Evolutionary conservation across 2,797 vertebrate species (phyloP).

Genomic region (Tiaroga cobitis): DNA sequence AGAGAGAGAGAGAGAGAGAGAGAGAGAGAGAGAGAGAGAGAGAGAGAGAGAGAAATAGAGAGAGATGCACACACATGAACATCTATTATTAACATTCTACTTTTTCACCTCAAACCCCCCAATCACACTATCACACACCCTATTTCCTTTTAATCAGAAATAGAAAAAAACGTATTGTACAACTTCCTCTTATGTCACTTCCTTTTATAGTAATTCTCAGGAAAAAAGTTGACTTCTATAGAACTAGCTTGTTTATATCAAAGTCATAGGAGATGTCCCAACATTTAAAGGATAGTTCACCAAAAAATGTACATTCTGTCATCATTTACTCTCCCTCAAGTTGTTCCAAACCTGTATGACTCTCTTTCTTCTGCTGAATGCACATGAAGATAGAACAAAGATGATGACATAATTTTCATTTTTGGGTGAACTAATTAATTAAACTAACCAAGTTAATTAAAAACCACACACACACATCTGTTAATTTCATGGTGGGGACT

Average conservation of each 20-base stretch:
- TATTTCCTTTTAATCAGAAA: not conserved
- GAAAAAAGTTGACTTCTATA: not conserved
- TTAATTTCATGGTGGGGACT: not conserved
- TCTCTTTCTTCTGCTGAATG: too few species aligned
- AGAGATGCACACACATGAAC: not conserved
- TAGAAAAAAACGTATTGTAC: not conserved
- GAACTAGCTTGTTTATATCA: not conserved
- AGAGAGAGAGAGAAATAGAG: too few species aligned
- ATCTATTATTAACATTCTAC: conserved; percentile 20
- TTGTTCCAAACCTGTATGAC: too few species aligned
- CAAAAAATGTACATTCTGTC: too few species aligned
- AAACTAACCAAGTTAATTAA: not conserved
- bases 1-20: too few species aligned
- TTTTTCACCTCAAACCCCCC: not conserved
- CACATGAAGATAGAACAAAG: too few species aligned
- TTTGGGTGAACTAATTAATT: too few species aligned
- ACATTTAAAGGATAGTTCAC: not conserved
- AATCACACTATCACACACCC: not conserved
- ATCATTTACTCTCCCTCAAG: too few species aligned
- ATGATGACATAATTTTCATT: too few species aligned
- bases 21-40: too few species aligned
- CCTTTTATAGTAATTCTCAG: not conserved
- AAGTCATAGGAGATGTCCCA: not conserved
- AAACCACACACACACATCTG: not conserved
- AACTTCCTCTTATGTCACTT: not conserved